Evolutionary conservation across 2,113 vertebrate species (phyloP).

Genomic region (Antechinus flavipes): DNA sequence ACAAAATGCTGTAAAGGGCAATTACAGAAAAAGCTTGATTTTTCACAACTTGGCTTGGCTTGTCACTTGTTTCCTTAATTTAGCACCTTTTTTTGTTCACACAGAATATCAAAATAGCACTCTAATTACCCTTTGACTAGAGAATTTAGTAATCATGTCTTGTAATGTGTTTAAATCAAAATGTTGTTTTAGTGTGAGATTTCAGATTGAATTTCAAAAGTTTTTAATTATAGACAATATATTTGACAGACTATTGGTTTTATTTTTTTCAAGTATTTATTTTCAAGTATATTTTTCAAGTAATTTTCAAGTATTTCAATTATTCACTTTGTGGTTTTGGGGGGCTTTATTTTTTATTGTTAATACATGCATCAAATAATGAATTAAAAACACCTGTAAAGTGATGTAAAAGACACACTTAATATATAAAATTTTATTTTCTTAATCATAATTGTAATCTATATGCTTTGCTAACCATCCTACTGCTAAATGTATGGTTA

Average conservation of each 20-base stretch:
- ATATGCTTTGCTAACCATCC: background rate
- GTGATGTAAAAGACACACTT: background rate
- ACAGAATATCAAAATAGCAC: constrained; percentile 67
- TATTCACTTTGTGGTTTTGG: constrained; percentile 22
- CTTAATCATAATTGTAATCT: background rate
- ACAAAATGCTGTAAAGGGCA: constrained; percentile 47
- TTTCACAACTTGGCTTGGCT: constrained; percentile 65
- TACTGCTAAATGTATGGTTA: background rate
- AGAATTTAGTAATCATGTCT: constrained; percentile 61
- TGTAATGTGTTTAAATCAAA: constrained; percentile 64
- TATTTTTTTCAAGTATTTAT: constrained; percentile 12
- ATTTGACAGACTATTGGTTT: constrained; percentile 62
- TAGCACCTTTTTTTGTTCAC: constrained; percentile 72
- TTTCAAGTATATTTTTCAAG: background rate
- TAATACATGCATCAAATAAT: background rate
- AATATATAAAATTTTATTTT: constrained; percentile 23
- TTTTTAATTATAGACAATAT: constrained; percentile 64
- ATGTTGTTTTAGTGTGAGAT: constrained; percentile 68
- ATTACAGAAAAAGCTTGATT: constrained; percentile 64
- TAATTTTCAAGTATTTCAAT: too few species aligned
- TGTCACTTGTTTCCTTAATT: constrained; percentile 70
- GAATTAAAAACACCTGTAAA: background rate
- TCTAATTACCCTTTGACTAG: constrained; percentile 63
- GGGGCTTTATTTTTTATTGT: background rate
- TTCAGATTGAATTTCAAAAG: constrained; percentile 73